A percentile compares a stretch with the other conserved stretches of the same genome.
Evolutionary conservation across 1,140 invertebrate genomes (phyloP).

Genomic region (Neodiprion virginianus): DNA sequence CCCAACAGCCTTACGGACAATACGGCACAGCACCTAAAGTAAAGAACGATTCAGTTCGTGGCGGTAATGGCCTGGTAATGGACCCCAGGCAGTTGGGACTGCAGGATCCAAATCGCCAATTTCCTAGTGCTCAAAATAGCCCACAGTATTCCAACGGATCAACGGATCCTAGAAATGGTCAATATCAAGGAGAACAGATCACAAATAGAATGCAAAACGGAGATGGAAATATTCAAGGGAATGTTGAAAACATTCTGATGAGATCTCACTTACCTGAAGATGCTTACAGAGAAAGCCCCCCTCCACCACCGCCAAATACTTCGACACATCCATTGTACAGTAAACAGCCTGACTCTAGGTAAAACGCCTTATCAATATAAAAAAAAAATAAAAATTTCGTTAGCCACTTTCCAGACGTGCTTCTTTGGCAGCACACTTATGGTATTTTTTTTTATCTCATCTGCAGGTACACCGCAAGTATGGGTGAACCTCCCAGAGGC

Average conservation of each 20-base stretch:
- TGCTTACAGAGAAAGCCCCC: conserved; percentile 65
- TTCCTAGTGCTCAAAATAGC: conserved; percentile 38
- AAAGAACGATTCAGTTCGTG: conserved; percentile 31
- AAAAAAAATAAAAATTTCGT: neutral
- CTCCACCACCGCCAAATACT: conserved; percentile 74
- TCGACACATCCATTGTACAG: conserved; percentile 76
- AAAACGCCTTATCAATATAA: neutral
- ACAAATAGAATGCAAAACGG: conserved; percentile 40
- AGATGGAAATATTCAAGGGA: conserved; percentile 26
- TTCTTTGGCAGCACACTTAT: conserved; percentile 10
- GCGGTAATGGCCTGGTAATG: conserved; percentile 16
- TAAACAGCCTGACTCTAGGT: conserved; percentile 55
- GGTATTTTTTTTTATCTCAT: conserved; percentile 11
- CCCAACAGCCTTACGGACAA: conserved; percentile 34
- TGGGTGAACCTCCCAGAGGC: conserved; percentile 77
- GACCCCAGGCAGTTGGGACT: conserved; percentile 27
- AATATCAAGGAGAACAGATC: conserved; percentile 38
- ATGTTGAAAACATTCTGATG: conserved; percentile 34
- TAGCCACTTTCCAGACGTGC: conserved; percentile 14
- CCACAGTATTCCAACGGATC: conserved; percentile 46
- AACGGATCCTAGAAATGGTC: conserved; percentile 37
- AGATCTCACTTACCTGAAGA: conserved; percentile 49
- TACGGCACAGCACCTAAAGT: conserved; percentile 39
- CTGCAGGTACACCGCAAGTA: conserved; percentile 69
- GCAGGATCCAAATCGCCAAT: conserved; percentile 37